Base-by-base conservation (phyloP, 1,140 invertebrate genomes). In the Nasonia vitripennis region DNA sequence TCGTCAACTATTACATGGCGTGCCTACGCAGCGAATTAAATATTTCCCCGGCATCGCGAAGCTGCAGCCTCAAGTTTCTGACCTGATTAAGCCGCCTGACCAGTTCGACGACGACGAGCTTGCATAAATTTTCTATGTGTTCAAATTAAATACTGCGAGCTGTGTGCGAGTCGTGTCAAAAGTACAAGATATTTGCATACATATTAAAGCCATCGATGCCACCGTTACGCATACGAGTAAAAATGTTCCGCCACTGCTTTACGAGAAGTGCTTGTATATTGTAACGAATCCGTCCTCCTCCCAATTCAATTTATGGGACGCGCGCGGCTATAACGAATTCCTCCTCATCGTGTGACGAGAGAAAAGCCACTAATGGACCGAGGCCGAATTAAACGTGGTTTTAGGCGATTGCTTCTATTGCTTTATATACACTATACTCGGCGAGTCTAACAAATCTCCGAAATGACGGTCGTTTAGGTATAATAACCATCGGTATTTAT, bases 61-160 rank as follows among this genome's bases (percentile, higher is more conserved):
- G 55, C 41, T 9, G 41, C 41, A 45, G 41, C 41, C 7, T 20
- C 14, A 62, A 62, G 55, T 62, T 62, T 62, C 55, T n/a, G 55
- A 62, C 55, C 55, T n/a, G 55, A 62, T 62, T 62, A 62, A 62
- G 55, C 55, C 55, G 51, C 55, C 5, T 62, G 55, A n/a, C 55
- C 55, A n/a, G 55, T 5, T 27, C 27, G 27, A 27, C 27, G 7
- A n/a, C 55, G 20, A 62, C 20, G 55, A 62, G 55, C 55, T 62
- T 62, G 55, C 55, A 62, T 62, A 62, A n/a, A 62, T 62, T 62
- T 62, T 62, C 55, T 62, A n/a, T 62, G 55, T 62, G 55, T 62
- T 62, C 4, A n/a, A 62, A 62, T 62, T 62, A 62, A 62, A 62
- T 62, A n/a, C 55, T 62, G 20, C 55, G 20, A 27, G 27, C 41